These are phyloP conservation scores for Sinotaia quadrata DNA, from an alignment of 2,888 invertebrate genomes.

Conservation along the genomic window DNA sequence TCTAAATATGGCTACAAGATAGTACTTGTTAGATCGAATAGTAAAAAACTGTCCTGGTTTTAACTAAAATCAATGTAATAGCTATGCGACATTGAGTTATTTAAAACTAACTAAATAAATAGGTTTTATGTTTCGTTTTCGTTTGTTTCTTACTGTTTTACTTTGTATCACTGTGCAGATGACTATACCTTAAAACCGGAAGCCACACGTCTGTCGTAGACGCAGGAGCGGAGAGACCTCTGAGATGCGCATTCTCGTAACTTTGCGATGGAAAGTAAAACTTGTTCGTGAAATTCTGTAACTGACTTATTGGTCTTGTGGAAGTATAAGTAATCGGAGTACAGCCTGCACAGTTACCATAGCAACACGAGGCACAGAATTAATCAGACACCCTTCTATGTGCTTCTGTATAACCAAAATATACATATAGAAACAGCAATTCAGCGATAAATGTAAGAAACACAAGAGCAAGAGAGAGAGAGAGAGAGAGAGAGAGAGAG, in stretches of 20 bases:
- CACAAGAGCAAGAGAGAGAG: too few relatives aligned
- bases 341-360: conserved; percentile 52
- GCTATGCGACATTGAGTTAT: too few relatives aligned
- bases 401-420: neutral
- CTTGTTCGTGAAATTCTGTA: conserved; percentile 53
- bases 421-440: too few relatives aligned
- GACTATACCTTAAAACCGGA: conserved; percentile 18
- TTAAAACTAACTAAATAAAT: too few relatives aligned
- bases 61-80: too few relatives aligned
- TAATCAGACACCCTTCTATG: neutral
- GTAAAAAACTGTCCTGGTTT: too few relatives aligned
- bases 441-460: too few relatives aligned
- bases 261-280: conserved; percentile 40
- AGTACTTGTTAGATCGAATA: too few relatives aligned
- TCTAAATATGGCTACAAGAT: too few relatives aligned
- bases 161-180: neutral
- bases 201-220: conserved; percentile 49
- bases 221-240: conserved; percentile 47
- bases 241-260: conserved; percentile 46
- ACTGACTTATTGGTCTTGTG: conserved; percentile 47
- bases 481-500: too few relatives aligned
- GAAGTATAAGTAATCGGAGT: conserved; percentile 63
- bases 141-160: too few relatives aligned
- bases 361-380: neutral
- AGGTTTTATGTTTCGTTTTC: too few relatives aligned